Evolutionary conservation across 53 echinoderm and acorn worm genomes (phyloP).

Genomic region (Holothuria scabra): DNA sequence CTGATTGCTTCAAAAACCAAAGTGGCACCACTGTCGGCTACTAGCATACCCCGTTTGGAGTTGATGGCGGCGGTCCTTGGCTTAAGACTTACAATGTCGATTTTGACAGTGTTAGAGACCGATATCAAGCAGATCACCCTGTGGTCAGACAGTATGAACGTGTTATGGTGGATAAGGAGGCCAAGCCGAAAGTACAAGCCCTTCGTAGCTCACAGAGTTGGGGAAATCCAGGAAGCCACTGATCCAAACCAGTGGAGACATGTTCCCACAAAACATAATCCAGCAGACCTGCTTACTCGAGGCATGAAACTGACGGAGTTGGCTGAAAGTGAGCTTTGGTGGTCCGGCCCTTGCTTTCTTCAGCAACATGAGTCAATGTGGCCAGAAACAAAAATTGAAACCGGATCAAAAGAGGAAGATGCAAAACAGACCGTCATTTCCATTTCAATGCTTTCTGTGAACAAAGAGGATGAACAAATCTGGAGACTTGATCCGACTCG

Average conservation of each 20-base stretch:
- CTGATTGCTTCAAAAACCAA: slow-evolving; percentile 37
- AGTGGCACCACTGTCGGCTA: slow-evolving; percentile 19
- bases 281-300: neutral
- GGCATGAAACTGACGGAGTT: neutral
- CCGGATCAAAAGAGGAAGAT: neutral
- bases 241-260: slow-evolving; percentile 22
- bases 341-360: neutral
- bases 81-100: slow-evolving; percentile 22
- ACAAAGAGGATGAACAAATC: neutral
- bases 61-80: slow-evolving; percentile 33
- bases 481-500: neutral
- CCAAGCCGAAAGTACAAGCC: slow-evolving; percentile 28
- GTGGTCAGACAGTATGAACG: slow-evolving; percentile 48
- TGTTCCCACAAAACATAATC: neutral
- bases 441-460: neutral
- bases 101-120: neutral
- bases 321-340: neutral
- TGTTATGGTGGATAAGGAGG: slow-evolving; percentile 31
- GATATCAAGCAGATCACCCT: slow-evolving; percentile 4
- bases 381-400: neutral
- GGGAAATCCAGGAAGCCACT: neutral
- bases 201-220: slow-evolving; percentile 26
- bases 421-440: neutral
- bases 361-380: neutral
- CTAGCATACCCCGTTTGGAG: slow-evolving; percentile 45